Evolutionary conservation across 2,113 vertebrate genomes (phyloP).

Genomic region (Seriola rivoliana): DNA sequence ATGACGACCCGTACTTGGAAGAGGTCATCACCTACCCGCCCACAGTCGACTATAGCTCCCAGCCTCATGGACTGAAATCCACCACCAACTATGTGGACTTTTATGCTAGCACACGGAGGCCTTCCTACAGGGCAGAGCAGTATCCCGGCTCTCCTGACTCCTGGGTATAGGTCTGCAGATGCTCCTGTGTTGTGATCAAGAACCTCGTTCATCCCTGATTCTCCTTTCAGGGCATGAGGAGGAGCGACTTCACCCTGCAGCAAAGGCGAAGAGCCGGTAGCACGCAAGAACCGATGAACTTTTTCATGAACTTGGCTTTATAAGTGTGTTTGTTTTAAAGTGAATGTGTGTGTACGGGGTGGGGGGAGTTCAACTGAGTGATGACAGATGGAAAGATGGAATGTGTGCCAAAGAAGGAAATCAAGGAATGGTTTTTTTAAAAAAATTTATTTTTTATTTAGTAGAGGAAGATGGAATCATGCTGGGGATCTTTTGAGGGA

Average conservation of each 20-base stretch:
- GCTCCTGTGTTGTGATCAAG: constrained; percentile 1
- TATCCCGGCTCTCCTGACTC: constrained; percentile 98
- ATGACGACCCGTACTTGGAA: constrained; percentile 93
- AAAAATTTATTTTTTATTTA: constrained; percentile 57
- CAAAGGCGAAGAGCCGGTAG: not conserved
- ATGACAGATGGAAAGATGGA: constrained; percentile 83
- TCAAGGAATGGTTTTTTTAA: constrained; percentile 76
- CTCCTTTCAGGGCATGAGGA: not conserved
- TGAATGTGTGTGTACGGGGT: constrained; percentile 66
- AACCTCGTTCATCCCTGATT: not conserved
- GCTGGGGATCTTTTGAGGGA: constrained; percentile 50
- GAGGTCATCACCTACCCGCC: constrained; percentile 93
- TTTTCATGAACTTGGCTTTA: constrained; percentile 78
- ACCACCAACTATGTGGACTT: constrained; percentile 97
- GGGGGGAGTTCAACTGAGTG: constrained; percentile 58
- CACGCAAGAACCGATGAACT: constrained; percentile 43
- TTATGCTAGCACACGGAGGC: constrained; percentile 94
- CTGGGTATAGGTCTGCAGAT: constrained; percentile 90
- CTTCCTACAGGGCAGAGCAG: constrained; percentile 94
- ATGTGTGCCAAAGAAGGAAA: constrained; percentile 91
- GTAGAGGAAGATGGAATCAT: constrained; percentile 73
- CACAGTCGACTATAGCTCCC: constrained; percentile 89
- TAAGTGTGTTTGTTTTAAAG: constrained; percentile 74
- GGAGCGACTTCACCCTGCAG: constrained; percentile 5
- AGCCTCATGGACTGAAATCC: constrained; percentile 92